A percentile compares a stretch with the other conserved stretches of the same genome.
Evolutionary conservation across 2,888 invertebrate species (phyloP).

Genomic region (Seladonia tumulorum): DNA sequence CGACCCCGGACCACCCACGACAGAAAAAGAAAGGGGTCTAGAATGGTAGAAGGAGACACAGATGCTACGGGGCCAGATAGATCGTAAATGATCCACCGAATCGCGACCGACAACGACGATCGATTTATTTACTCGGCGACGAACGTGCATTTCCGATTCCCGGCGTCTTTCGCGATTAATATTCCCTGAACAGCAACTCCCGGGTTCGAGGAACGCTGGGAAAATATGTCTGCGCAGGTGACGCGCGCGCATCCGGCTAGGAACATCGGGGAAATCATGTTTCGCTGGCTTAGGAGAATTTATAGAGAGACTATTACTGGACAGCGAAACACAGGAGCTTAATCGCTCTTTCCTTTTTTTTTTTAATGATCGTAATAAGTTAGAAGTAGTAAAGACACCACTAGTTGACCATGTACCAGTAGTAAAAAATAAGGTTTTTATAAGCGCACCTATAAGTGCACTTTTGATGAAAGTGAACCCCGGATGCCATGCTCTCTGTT

Average conservation of each 20-base stretch:
- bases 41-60: not conserved
- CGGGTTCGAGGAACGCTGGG: not conserved
- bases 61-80: constrained; percentile 31
- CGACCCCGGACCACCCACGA: constrained; percentile 55
- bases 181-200: constrained; percentile 26
- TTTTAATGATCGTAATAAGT: too few species aligned
- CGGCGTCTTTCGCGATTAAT: constrained; percentile 40
- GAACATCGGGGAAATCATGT: not conserved
- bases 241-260: constrained; percentile 8
- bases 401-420: too few species aligned
- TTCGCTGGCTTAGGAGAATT: too few species aligned
- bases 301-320: too few species aligned
- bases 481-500: too few species aligned
- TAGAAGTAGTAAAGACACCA: too few species aligned
- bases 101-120: not conserved
- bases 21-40: not conserved
- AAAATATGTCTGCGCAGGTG: not conserved
- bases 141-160: constrained; percentile 41
- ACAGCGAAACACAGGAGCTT: too few species aligned
- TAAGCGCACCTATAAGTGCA: too few species aligned
- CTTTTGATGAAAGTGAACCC: too few species aligned
- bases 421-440: too few species aligned
- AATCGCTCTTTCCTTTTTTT: too few species aligned
- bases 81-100: constrained; percentile 50
- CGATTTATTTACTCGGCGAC: not conserved